phyloP scores from a whole-genome alignment of 2,888 invertebrate genomes.

The Eupelmus urozonus region DNA sequence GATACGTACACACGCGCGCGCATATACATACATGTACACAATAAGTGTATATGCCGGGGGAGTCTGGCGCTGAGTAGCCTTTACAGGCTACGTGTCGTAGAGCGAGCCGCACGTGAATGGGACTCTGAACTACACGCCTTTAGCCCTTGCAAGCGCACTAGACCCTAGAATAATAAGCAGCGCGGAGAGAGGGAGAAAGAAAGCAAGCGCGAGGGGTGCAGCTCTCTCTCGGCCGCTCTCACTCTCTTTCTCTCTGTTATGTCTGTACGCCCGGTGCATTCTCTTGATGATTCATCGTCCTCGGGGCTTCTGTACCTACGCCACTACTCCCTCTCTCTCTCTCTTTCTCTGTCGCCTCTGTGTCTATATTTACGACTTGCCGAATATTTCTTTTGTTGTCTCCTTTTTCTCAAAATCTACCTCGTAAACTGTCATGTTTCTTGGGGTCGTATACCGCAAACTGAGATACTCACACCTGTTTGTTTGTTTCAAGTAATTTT shows the following conservation, averaged over 20 bases:
- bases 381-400: neutral
- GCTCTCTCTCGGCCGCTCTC: neutral
- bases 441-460: too few species aligned
- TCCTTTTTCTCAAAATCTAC: conserved; percentile 4
- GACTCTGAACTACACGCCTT: conserved; percentile 38
- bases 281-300: conserved; percentile 33
- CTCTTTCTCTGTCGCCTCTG: too few species aligned
- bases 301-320: neutral
- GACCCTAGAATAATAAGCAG: conserved; percentile 58
- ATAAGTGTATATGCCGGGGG: neutral
- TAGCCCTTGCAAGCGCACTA: conserved; percentile 60
- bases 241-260: neutral
- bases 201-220: neutral
- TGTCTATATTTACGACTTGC: too few species aligned
- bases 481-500: neutral
- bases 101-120: conserved; percentile 19
- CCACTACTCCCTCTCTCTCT: too few species aligned
- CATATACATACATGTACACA: neutral
- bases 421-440: neutral
- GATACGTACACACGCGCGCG: neutral
- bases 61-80: conserved; percentile 21
- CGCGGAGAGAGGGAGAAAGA: conserved; percentile 20
- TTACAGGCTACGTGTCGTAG: conserved; percentile 32
- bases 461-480: neutral
- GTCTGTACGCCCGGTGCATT: neutral